Percentiles rank a stretch among this genome's conserved stretches.
Evolutionary conservation across 92 coral and sea anemone species (phyloP).

Genomic region (Heliopora coerulea): DNA sequence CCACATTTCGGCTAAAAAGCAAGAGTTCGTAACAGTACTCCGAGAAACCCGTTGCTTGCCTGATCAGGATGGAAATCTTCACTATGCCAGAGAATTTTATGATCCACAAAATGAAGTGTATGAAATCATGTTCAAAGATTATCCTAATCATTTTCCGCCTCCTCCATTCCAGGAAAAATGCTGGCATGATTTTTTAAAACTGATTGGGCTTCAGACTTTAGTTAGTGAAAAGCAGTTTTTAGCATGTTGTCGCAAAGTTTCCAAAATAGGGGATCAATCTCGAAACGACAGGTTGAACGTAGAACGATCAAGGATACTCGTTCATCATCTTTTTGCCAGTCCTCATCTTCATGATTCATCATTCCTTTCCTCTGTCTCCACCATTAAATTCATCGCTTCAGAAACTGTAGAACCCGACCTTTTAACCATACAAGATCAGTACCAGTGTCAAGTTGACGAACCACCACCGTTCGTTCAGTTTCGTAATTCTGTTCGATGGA

Average conservation of each 20-base stretch:
- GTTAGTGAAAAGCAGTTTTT: slow-evolving; percentile 76
- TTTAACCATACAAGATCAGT: slow-evolving; percentile 64
- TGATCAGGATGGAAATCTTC: slow-evolving; percentile 57
- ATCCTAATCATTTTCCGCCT: slow-evolving; percentile 67
- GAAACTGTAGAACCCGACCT: slow-evolving; percentile 60
- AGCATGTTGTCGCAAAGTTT: slow-evolving; percentile 69
- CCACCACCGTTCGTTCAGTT: slow-evolving; percentile 72
- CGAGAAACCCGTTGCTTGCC: slow-evolving; percentile 68
- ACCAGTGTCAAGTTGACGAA: slow-evolving; percentile 59
- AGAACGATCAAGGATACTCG: slow-evolving; percentile 66
- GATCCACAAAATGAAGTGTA: slow-evolving; percentile 84
- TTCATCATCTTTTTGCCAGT: slow-evolving; percentile 62
- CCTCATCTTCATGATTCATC: slow-evolving; percentile 69
- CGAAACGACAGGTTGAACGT: slow-evolving; percentile 14
- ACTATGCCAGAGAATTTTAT: slow-evolving; percentile 60
- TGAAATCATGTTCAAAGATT: slow-evolving; percentile 60
- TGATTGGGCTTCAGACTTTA: slow-evolving; percentile 71
- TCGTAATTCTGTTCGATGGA: slow-evolving; percentile 74
- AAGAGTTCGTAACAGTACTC: slow-evolving; percentile 56
- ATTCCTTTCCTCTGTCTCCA: slow-evolving; percentile 70
- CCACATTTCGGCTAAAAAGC: slow-evolving; percentile 38
- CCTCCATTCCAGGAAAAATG: slow-evolving; percentile 55
- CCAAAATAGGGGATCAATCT: slow-evolving; percentile 54
- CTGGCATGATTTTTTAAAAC: slow-evolving; percentile 78
- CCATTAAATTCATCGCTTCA: slow-evolving; percentile 76